Evolutionary conservation across 2,797 vertebrate genomes (phyloP).

Genomic region (Myotis findleyi): DNA sequence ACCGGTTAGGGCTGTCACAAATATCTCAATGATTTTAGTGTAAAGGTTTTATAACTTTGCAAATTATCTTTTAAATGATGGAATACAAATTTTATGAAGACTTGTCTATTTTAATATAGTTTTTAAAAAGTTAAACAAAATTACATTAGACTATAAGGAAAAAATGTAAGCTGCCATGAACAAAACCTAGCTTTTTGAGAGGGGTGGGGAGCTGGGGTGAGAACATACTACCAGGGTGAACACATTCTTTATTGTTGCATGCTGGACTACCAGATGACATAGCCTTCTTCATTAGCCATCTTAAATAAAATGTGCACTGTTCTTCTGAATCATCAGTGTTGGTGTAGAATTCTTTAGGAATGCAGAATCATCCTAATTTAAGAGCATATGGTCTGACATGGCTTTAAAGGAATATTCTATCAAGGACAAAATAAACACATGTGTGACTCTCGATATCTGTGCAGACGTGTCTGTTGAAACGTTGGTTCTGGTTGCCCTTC

Average conservation of each 20-base stretch:
- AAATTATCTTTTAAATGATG: conserved; percentile 36
- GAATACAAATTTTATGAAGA: background rate
- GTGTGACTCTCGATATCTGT: background rate
- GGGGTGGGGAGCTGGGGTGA: background rate
- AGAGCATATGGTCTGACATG: background rate
- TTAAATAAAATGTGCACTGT: background rate
- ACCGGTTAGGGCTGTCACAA: background rate
- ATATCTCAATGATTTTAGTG: conserved; percentile 35
- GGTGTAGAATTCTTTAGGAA: background rate
- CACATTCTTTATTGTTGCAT: background rate
- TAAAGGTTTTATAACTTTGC: background rate
- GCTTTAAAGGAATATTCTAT: background rate
- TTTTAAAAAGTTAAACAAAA: background rate
- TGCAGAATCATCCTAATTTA: background rate
- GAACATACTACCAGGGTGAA: background rate
- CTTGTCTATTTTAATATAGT: background rate
- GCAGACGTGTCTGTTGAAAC: background rate
- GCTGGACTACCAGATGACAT: background rate
- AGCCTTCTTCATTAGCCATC: background rate
- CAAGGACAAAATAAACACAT: background rate
- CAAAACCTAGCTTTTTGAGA: background rate
- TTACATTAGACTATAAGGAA: background rate
- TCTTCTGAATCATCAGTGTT: background rate
- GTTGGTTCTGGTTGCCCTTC: background rate
- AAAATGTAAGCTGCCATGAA: background rate